Conservation (phyloP, 2,888 invertebrate genomes). For the Psylliodes chrysocephalus region DNA sequence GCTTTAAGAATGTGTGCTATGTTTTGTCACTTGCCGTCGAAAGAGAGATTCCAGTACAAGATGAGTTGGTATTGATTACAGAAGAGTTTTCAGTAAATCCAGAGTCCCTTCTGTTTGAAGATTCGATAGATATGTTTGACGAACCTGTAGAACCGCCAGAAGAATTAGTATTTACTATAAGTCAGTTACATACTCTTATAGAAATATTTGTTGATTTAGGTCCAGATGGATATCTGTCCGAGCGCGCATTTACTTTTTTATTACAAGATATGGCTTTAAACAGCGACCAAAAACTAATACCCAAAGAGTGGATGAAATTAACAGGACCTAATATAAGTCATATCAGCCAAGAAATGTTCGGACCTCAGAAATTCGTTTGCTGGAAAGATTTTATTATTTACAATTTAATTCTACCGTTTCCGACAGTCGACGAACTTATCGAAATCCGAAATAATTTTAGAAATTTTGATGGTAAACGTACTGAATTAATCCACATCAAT, state of each 20-base stretch:
- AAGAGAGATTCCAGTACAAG: constrained; percentile 61
- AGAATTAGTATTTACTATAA: constrained; percentile 54
- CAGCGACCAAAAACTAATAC: constrained; percentile 54
- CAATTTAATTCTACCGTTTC: constrained; percentile 69
- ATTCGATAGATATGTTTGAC: constrained; percentile 25
- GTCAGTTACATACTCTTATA: constrained; percentile 54
- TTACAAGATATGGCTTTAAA: constrained; percentile 62
- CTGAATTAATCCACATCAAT: constrained; percentile 59
- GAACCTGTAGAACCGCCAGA: constrained; percentile 11
- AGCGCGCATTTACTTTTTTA: constrained; percentile 61
- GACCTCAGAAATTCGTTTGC: constrained; percentile 68
- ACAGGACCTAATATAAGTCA: constrained; percentile 50
- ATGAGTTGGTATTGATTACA: constrained; percentile 61
- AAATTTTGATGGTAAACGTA: constrained; percentile 63
- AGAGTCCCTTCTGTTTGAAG: constrained; percentile 55
- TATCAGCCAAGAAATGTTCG: constrained; percentile 65
- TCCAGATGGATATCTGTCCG: constrained; percentile 60
- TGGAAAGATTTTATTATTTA: constrained; percentile 76
- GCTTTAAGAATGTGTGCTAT: constrained; percentile 58
- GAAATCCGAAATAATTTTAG: constrained; percentile 65
- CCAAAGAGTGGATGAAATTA: constrained; percentile 60
- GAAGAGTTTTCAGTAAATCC: constrained; percentile 61
- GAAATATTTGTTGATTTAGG: constrained; percentile 61
- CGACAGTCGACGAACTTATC: constrained; percentile 68
- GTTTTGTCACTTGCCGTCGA: constrained; percentile 61